Percentiles rank a stretch among this genome's conserved stretches.
Conservation (phyloP, 1,140 invertebrate species). For the Pantala flavescens region DNA sequence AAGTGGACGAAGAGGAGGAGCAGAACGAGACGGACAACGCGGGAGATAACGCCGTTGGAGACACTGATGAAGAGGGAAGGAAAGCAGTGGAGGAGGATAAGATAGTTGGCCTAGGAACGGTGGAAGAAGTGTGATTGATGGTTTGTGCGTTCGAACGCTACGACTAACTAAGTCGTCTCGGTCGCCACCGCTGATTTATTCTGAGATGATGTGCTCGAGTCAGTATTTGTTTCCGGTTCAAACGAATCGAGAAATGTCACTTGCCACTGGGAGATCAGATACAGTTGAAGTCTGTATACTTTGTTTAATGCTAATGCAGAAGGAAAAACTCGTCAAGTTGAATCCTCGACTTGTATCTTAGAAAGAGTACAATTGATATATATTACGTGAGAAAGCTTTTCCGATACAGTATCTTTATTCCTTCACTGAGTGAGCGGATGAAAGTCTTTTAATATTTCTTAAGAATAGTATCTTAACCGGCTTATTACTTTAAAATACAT, state of each 20-base stretch:
- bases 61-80: neutral
- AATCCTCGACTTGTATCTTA: no score
- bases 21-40: neutral
- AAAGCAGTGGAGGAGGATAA: neutral
- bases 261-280: neutral
- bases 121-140: neutral
- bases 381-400: no score
- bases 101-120: neutral
- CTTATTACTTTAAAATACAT: no score
- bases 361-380: no score
- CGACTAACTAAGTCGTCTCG: neutral
- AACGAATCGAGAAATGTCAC: neutral
- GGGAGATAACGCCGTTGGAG: neutral
- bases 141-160: no score
- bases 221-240: neutral
- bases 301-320: neutral
- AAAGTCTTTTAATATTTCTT: no score
- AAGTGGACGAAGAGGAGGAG: constrained; percentile 16
- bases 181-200: neutral
- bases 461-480: no score
- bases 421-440: no score
- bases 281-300: neutral
- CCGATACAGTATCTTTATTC: no score
- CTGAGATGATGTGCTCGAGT: neutral
- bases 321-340: no score